A percentile compares a stretch with the other conserved stretches of the same genome.
These are phyloP conservation scores for Neofelis nebulosa DNA, from an alignment of 2,113 vertebrate genomes.

Conservation along the genomic window DNA sequence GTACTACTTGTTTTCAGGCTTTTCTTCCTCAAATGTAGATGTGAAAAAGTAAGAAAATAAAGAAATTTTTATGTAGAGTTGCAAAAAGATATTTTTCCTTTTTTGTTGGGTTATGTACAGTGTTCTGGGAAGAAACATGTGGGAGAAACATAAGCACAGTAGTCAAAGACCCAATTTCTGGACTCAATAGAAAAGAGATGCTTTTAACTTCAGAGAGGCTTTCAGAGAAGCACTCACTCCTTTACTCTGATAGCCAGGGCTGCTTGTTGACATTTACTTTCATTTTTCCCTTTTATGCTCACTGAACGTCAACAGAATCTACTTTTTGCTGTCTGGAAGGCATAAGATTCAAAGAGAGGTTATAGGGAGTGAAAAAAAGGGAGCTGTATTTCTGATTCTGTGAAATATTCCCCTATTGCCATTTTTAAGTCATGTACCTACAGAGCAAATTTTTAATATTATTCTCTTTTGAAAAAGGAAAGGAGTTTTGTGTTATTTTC, in stretches of 20 bases:
- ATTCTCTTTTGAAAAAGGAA: constrained; percentile 42
- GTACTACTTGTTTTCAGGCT: constrained; percentile 47
- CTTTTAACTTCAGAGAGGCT: constrained; percentile 26
- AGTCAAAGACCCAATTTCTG: constrained; percentile 35
- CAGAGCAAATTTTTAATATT: constrained; percentile 35
- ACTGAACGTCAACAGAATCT: not conserved
- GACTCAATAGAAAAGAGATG: not conserved
- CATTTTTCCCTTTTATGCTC: constrained; percentile 50
- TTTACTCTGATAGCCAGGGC: constrained; percentile 2
- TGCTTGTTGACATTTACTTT: constrained; percentile 14
- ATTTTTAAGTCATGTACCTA: constrained; percentile 58
- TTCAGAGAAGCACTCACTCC: not conserved
- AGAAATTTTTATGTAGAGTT: constrained; percentile 34
- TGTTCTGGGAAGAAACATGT: constrained; percentile 26
- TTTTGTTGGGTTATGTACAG: not conserved
- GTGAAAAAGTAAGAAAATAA: constrained; percentile 46
- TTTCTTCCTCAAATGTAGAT: constrained; percentile 39
- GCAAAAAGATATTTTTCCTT: constrained; percentile 6
- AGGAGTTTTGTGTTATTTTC: constrained; percentile 65
- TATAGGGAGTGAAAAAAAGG: not conserved
- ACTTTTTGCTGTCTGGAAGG: constrained; percentile 19
- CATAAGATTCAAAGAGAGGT: constrained; percentile 11
- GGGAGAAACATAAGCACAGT: not conserved
- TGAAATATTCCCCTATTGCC: constrained; percentile 14
- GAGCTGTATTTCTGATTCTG: constrained; percentile 4